Evolutionary conservation across 2,797 vertebrate species (phyloP), one percentile per base, ranked within the genome.

Genomic region (Austrolebias charrua): DNA sequence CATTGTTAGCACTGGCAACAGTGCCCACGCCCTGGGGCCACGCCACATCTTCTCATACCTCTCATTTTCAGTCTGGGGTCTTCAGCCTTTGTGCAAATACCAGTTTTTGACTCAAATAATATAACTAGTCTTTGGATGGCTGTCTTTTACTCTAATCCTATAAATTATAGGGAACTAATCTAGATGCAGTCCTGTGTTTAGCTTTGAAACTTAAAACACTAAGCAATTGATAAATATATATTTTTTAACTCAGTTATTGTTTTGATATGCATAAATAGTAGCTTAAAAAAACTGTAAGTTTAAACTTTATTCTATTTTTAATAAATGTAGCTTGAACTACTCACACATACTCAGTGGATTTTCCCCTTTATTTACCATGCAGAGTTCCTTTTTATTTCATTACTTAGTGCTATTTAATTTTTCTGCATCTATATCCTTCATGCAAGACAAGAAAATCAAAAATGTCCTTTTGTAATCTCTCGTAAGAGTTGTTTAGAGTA

Each of bases 51-150:
- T 53, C 78, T 78, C 75, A 88, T 73, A 88, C 83, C 86, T 72
- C 76, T 86, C 72, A 91, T 90, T 90, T 90, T 88, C 88, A 85
- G 89, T 89, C 87, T 90, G 86, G 80, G 73, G 71, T 82, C 74
- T 75, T 71, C 76, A 86, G 70, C 63, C 82, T 79, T 74, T 45
- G 57, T 78, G 80, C 82, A 90, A 89, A 89, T 88, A 81, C 86
- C 78, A 83, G 84, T 86, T 90, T 90, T 89, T 86, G 81, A 85
- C 78, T 84, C 66, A 83, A 88, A 89, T 86, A 87, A 85, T 75
- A 83, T 73, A 85, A 89, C 66, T 1, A 71, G 57, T 67, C 67
- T 66, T 71, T 52, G 76, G 75, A 79, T 86, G 80, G 78, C 86
- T 83, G 88, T 86, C 80, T 81, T 90, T 90, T 81, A 69, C 79